phyloP scores from a whole-genome alignment of 2,797 vertebrate species.

The Coregonus suidteri region DNA sequence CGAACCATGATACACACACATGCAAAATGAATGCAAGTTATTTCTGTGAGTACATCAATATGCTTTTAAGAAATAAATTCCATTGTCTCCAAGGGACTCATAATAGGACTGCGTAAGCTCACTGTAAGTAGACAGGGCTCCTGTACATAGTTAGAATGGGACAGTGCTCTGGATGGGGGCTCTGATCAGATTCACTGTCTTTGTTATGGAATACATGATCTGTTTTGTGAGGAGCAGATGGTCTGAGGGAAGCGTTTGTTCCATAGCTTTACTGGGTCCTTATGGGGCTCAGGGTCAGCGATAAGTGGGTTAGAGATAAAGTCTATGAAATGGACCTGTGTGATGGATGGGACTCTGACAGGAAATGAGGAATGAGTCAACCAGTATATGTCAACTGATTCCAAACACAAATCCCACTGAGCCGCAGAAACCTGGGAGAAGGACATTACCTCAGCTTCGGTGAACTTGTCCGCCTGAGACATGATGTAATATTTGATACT shows the following conservation, averaged over 20 bases:
- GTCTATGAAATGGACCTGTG: neutral
- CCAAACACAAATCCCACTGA: neutral
- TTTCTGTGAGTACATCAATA: too few species aligned
- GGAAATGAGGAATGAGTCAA: neutral
- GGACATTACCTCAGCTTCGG: conserved; percentile 82
- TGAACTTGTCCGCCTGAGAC: conserved; percentile 91
- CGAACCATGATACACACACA: too few species aligned
- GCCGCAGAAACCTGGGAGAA: neutral
- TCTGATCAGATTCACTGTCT: conserved; percentile 9
- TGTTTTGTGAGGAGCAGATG: too few species aligned
- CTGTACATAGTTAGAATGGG: too few species aligned
- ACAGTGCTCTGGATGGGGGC: neutral
- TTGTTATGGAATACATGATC: neutral
- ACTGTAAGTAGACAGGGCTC: too few species aligned
- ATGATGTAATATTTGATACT: conserved; percentile 90
- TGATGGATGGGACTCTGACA: too few species aligned
- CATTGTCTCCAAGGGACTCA: too few species aligned
- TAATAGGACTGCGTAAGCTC: too few species aligned
- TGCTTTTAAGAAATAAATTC: too few species aligned
- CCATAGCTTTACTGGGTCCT: neutral
- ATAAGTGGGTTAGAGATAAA: conserved; percentile 15
- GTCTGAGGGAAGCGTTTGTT: neutral
- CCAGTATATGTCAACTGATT: neutral
- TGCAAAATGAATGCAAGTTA: too few species aligned
- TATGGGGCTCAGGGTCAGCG: conserved; percentile 4